Evolutionary conservation across 2,797 vertebrate genomes (phyloP).

Genomic region (Rhynchotus rufescens): DNA sequence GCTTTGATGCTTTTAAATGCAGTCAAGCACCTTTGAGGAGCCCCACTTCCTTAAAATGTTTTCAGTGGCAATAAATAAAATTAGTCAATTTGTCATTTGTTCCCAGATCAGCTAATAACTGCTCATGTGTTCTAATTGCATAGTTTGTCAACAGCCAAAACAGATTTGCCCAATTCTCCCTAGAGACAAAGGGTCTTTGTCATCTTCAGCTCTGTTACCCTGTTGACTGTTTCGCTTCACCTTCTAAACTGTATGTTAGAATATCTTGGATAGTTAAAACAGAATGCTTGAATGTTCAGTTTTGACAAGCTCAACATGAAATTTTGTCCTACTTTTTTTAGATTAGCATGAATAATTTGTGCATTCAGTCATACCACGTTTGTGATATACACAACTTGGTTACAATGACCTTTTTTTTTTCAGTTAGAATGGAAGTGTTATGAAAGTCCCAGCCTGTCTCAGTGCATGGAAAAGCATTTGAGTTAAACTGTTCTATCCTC

Average conservation of each 20-base stretch:
- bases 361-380: background rate
- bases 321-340: background rate
- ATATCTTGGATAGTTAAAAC: background rate
- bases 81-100: constrained; percentile 23
- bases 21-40: background rate
- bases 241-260: background rate
- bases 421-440: background rate
- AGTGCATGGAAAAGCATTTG: background rate
- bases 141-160: constrained; percentile 54
- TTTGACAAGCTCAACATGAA: background rate
- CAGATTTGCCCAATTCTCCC: constrained; percentile 7
- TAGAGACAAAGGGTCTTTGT: background rate
- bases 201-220: background rate
- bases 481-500: background rate
- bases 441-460: background rate
- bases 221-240: background rate
- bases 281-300: background rate
- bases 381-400: background rate
- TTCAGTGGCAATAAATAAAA: constrained; percentile 62
- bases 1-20: constrained; percentile 27
- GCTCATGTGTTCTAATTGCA: constrained; percentile 35
- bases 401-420: background rate
- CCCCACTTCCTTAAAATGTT: constrained; percentile 10
- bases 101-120: constrained; percentile 58
- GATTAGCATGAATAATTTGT: background rate